A percentile compares a stretch with the other conserved stretches of the same genome.
These are phyloP conservation scores for Parnassius glacialis DNA, from an alignment of 2,888 invertebrate genomes.

Conservation along the genomic window DNA sequence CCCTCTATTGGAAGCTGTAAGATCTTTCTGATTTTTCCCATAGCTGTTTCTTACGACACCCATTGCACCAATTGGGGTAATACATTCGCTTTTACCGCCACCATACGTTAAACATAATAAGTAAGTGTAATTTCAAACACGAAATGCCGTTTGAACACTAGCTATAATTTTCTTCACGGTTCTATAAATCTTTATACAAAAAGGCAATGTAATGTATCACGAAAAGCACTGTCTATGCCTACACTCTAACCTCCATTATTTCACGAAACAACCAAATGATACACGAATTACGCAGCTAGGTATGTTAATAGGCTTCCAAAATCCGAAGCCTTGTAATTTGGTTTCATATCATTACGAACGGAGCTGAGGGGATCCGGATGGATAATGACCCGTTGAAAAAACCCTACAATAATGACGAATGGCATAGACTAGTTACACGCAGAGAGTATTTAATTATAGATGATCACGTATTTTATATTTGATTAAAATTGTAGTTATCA, in stretches of 20 bases:
- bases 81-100: no score
- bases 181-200: not conserved
- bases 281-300: constrained; percentile 57
- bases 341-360: constrained; percentile 70
- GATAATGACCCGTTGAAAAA: constrained; percentile 55
- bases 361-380: constrained; percentile 52
- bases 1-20: no score
- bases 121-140: not conserved
- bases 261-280: constrained; percentile 57
- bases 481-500: no score
- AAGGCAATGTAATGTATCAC: constrained; percentile 24
- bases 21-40: no score
- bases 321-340: constrained; percentile 68
- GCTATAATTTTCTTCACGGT: constrained; percentile 3
- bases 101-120: not conserved
- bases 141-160: not conserved
- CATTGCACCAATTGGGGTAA: no score
- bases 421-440: constrained; percentile 36
- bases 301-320: constrained; percentile 69
- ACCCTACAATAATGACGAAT: constrained; percentile 35
- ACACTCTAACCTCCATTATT: constrained; percentile 37
- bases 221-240: constrained; percentile 32
- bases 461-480: no score
- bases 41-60: no score
- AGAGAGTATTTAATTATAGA: constrained; percentile 26